Evolutionary conservation across 2,888 invertebrate species (phyloP).

Genomic region (Leucoptera coffeella): DNA sequence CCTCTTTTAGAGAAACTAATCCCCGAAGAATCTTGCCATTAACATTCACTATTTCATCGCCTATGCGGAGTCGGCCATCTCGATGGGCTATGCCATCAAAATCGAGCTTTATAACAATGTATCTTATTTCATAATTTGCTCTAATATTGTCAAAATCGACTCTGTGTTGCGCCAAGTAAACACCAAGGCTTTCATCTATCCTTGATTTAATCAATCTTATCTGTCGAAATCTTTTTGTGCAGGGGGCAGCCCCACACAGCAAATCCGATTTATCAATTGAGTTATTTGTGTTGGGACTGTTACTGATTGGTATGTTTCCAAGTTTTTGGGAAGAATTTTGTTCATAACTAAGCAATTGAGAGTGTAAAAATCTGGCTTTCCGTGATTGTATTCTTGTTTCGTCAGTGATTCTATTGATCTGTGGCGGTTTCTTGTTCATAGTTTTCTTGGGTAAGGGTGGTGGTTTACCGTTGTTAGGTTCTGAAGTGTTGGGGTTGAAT

Average conservation of each 20-base stretch:
- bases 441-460: slow-evolving; percentile 43
- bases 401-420: slow-evolving; percentile 36
- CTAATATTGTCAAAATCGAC: slow-evolving; percentile 43
- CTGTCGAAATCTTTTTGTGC: slow-evolving; percentile 56
- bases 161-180: slow-evolving; percentile 63
- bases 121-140: slow-evolving; percentile 54
- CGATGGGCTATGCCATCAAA: slow-evolving; percentile 64
- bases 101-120: slow-evolving; percentile 59
- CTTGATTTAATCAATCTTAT: slow-evolving; percentile 61
- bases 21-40: slow-evolving; percentile 77
- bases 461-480: slow-evolving; percentile 30
- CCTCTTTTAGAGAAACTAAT: slow-evolving; percentile 60
- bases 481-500: slow-evolving; percentile 10
- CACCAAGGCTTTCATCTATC: slow-evolving; percentile 63
- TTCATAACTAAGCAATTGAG: slow-evolving; percentile 30
- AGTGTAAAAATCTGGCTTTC: slow-evolving; percentile 42
- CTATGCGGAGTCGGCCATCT: slow-evolving; percentile 74
- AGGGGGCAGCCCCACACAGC: slow-evolving; percentile 51
- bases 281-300: slow-evolving; percentile 17
- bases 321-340: slow-evolving; percentile 16
- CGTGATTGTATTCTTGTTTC: slow-evolving; percentile 45
- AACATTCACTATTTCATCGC: slow-evolving; percentile 86
- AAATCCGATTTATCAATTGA: slow-evolving; percentile 16
- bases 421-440: slow-evolving; percentile 31
- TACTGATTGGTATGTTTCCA: slow-evolving; percentile 14